A percentile compares a stretch with the other conserved stretches of the same genome.
phyloP scores from a whole-genome alignment of 2,113 vertebrate genomes.

The rat (Rattus norvegicus) region GRCr8 NC_086023.1:90857001-90857500 shows the following conservation, averaged over 20 bases:
- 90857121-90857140: rapidly evolving
- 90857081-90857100: slow-evolving; percentile 80
- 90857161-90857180: slow-evolving; percentile 79
- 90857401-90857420: slow-evolving; percentile 23
- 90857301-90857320: not conserved
- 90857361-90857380: not conserved
- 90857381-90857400: slow-evolving; percentile 19
- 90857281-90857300: not conserved
- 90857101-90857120: slow-evolving; percentile 75
- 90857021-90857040: slow-evolving; percentile 86
- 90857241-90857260: not conserved
- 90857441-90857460: not conserved
- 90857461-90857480: slow-evolving; percentile 14
- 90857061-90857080: slow-evolving; percentile 85
- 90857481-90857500: slow-evolving; percentile 26
- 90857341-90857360: not conserved
- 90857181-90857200: slow-evolving; percentile 78
- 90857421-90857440: not conserved
- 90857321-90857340: not conserved
- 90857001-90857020: slow-evolving; percentile 88
- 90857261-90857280: not conserved
- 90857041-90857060: slow-evolving; percentile 85
- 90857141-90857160: slow-evolving; percentile 81
- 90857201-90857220: slow-evolving; percentile 57
- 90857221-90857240: slow-evolving; percentile 34